Evolutionary conservation across 2,797 vertebrate genomes (phyloP).

Genomic region (Lacerta agilis): DNA sequence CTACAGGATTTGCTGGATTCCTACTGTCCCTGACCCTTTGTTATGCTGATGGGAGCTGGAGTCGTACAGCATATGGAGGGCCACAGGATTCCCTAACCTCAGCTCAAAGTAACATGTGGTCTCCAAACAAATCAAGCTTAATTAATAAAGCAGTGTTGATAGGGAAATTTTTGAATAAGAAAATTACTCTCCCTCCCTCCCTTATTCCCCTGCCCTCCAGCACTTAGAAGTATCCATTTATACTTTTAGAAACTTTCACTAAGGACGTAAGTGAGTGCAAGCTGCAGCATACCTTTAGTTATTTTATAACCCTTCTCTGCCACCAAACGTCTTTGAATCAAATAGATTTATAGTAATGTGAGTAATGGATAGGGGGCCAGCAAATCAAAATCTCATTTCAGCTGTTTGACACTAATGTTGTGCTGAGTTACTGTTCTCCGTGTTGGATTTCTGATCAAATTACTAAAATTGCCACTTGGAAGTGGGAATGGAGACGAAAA

Average conservation of each 20-base stretch:
- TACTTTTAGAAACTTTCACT: conserved; percentile 67
- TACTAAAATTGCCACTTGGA: conserved; percentile 72
- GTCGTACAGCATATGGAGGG: neutral
- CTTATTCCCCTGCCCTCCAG: neutral
- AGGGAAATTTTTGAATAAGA: neutral
- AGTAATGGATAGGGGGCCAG: conserved; percentile 80
- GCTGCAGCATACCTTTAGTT: conserved; percentile 63
- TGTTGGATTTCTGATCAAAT: conserved; percentile 83
- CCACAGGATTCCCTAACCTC: neutral
- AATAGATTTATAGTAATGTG: conserved; percentile 80
- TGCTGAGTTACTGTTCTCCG: conserved; percentile 81
- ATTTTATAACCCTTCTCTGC: conserved; percentile 76
- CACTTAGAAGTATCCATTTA: conserved; percentile 38
- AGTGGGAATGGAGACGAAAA: conserved; percentile 54
- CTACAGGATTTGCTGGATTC: too few relatives aligned
- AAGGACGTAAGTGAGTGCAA: conserved; percentile 63
- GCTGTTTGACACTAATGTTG: conserved; percentile 83
- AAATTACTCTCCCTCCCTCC: too few relatives aligned
- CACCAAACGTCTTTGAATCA: conserved; percentile 79
- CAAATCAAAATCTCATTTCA: conserved; percentile 92
- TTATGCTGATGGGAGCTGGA: neutral
- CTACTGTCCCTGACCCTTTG: too few relatives aligned
- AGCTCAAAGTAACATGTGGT: neutral
- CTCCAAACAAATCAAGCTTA: neutral
- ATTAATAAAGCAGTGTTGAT: neutral